Base-by-base conservation (phyloP, 23 tunicate species). In the Trididemnum miniatum region DNA sequence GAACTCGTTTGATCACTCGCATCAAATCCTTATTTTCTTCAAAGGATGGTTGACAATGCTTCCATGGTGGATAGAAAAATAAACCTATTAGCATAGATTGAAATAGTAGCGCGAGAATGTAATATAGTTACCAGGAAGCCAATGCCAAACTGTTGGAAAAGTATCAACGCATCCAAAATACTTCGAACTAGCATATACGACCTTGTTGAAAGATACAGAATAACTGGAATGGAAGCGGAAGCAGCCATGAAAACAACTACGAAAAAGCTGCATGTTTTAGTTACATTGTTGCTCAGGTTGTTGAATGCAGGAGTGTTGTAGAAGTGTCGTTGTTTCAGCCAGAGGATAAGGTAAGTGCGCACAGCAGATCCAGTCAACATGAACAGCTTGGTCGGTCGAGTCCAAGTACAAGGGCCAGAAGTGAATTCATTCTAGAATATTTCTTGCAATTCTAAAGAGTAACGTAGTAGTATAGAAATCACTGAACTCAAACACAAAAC, bases 271-370 rank as follows among this genome's bases (percentile, higher is more conserved):
- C 82, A 35, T 18, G 50, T 4, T 0, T 80, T 64, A 4, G 82
- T 35, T 4, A 39, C 24, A 37, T 31, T 65, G 50, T 71, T 77
- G 69, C 51, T 74, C 75, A 81, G 72, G 30, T 71, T 80, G 34
- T 52, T 54, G 31, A 91, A 20, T 1, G 59, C 73, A 0, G 72
- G 77, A 40, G 79, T 40, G 65, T 59, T 66, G 74, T 91, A 91
- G 59, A 91, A 86, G 36, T 36, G 65, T 32, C 97, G 82, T 50
- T 91, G 97, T 32, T 90, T 62, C 63, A 85, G 0, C 97, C 97
- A 91, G 22, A 91, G 83, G 27, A 77, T 87, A 35, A 86, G 66
- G 30, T 91, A 91, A 20, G 86, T 30, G 30, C 83, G 71, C 31
- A 87, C 76, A n/a, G 82, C 27, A 4, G 78, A 65, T 1, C 66